These are phyloP conservation scores for Sitophilus oryzae DNA, from an alignment of 1,140 invertebrate species.

Conservation along the genomic window DNA sequence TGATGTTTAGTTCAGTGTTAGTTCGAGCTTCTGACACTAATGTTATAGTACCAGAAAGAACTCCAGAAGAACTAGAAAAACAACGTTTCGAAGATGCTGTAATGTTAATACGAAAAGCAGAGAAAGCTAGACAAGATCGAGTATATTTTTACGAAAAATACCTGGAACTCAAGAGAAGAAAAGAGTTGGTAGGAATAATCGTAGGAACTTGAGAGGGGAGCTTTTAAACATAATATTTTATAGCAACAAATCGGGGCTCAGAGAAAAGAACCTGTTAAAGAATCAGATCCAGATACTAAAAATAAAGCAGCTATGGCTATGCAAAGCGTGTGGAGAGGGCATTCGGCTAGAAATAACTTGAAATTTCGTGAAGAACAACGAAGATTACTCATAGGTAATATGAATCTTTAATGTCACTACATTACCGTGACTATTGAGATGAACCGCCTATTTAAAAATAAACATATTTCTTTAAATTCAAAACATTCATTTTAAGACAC, in stretches of 20 bases:
- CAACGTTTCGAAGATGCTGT: constrained; percentile 32
- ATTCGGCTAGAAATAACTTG: constrained; percentile 36
- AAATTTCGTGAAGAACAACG: constrained; percentile 39
- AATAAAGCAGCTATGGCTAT: constrained; percentile 44
- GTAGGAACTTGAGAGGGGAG: no score
- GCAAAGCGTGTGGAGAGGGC: constrained; percentile 48
- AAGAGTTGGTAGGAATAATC: constrained; percentile 5
- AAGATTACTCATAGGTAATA: constrained; percentile 43
- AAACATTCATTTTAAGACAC: no score
- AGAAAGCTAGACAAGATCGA: constrained; percentile 52
- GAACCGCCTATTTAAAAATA: no score
- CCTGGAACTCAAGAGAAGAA: constrained; percentile 24
- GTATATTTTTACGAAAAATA: constrained; percentile 42
- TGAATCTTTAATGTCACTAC: neutral
- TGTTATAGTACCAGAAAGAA: no score
- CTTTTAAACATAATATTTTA: no score
- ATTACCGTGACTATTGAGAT: neutral
- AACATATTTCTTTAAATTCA: no score
- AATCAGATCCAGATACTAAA: neutral
- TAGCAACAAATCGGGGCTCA: constrained; percentile 14
- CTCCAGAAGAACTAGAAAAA: neutral
- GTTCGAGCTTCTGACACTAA: no score
- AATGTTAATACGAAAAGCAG: constrained; percentile 50
- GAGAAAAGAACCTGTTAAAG: constrained; percentile 10
- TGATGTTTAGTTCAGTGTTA: no score